A percentile compares a stretch with the other conserved stretches of the same genome.
phyloP scores from a whole-genome alignment of 2,797 vertebrate genomes.

The Acrocephalus scirpaceus region DNA sequence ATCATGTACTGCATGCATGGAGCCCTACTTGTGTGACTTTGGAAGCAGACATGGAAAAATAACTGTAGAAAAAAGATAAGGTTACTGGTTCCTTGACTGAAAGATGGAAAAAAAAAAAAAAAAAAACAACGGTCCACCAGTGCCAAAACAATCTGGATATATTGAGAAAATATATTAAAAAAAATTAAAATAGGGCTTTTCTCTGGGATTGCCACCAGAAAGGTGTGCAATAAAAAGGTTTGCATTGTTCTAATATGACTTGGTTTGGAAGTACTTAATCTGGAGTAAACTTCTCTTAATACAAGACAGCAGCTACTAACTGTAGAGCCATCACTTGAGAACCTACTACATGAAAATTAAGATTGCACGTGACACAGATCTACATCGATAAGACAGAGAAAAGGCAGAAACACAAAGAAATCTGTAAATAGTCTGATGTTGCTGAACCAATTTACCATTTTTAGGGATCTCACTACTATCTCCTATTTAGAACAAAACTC shows the following conservation, averaged over 20 bases:
- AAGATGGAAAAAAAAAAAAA: background rate
- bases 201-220: background rate
- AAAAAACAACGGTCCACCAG: background rate
- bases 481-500: background rate
- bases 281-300: background rate
- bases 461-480: background rate
- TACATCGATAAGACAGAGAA: background rate
- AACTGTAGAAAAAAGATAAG: background rate
- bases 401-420: background rate
- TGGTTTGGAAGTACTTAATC: background rate
- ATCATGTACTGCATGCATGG: fast-evolving
- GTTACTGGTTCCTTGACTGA: background rate
- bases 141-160: background rate
- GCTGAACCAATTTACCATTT: background rate
- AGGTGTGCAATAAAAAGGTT: background rate
- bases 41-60: background rate
- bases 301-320: background rate
- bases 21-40: background rate
- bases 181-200: background rate
- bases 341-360: background rate
- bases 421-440: background rate
- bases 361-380: fast-evolving
- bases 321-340: background rate
- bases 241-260: background rate
- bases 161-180: background rate